Base-by-base conservation (phyloP, 2,113 vertebrate species). In the Actenoides hombroni region DNA sequence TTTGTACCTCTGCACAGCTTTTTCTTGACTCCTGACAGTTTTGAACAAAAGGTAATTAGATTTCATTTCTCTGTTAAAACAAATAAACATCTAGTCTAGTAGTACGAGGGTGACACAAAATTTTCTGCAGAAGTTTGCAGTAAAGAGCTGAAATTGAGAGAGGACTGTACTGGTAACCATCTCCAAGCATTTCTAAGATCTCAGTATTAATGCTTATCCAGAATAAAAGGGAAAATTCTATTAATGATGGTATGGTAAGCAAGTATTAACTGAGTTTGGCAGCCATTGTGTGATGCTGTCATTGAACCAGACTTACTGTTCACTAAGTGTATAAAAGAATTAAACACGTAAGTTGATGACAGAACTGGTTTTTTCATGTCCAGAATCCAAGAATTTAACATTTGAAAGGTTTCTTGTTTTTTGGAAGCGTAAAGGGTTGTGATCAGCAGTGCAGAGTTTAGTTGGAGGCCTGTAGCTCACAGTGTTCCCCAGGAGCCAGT, bases 1-100 rank as follows among this genome's bases (percentile, higher is more conserved):
- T 99, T 99, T 76, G 99, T 99, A 71, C 99, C 99, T 3, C 98
- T 99, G 67, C 98, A 99, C 98, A 99, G 99, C 98, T 99, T 99
- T 94, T 99, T 99, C 97, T 98, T 99, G 96, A 99, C 99, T 12
- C 99, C 99, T 2, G 99, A 99, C 84, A 99, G 99, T 97, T 99
- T 99, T 97, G 99, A 99, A 78, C 99, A 99, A 97, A 99, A 99
- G 99, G 99, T 99, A 98, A 96, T 57, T 70, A 70, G 35, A 80
- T 92, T 88, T 80, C 7, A 10, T 95, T 88, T 90, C 60, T 79
- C 67, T 83, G 19, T 83, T 65, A n/a, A 89, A 85, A 94, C 51
- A 90, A 81, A 39, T 24, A 87, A 78, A 53, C 11, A 16, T 23
- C 20, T 20, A 61, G 15, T 68, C 29, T 48, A 37, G 23, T 57